Percentiles rank a stretch among this genome's conserved stretches.
phyloP scores from a whole-genome alignment of 2,797 vertebrate genomes.

The Thunnus albacares region DNA sequence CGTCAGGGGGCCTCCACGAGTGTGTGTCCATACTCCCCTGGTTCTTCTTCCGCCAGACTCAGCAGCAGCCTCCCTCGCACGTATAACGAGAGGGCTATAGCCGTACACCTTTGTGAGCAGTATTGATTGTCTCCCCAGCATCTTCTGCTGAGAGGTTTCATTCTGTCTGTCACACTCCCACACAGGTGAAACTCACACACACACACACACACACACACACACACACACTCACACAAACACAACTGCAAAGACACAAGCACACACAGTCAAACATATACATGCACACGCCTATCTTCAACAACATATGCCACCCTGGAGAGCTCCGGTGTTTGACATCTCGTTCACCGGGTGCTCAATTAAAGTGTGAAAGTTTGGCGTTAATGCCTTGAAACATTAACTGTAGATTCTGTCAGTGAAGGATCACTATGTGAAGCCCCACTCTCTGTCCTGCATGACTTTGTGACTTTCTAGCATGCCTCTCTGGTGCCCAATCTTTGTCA shows the following conservation, averaged over 20 bases:
- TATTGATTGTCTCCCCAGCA: constrained; percentile 83
- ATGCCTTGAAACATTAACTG: constrained; percentile 69
- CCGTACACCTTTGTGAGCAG: constrained; percentile 71
- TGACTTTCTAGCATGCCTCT: constrained; percentile 65
- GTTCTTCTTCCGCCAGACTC: constrained; percentile 52
- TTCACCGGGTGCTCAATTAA: constrained; percentile 78
- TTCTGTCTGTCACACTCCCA: constrained; percentile 83
- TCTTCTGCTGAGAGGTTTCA: constrained; percentile 79
- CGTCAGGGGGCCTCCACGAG: constrained; percentile 42
- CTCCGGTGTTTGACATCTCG: constrained; percentile 69
- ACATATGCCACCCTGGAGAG: constrained; percentile 62
- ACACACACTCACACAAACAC: constrained; percentile 24
- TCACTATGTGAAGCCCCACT: constrained; percentile 49
- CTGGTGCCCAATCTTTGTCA: constrained; percentile 71
- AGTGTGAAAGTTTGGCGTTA: constrained; percentile 69
- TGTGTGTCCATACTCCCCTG: constrained; percentile 67
- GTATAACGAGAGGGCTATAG: constrained; percentile 70
- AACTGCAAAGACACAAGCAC: constrained; percentile 5
- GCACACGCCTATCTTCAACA: constrained; percentile 47
- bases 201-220: constrained; percentile 18
- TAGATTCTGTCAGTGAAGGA: constrained; percentile 60
- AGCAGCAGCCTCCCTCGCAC: constrained; percentile 57
- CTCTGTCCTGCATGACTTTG: constrained; percentile 78
- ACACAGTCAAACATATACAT: constrained; percentile 28
- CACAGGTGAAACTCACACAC: constrained; percentile 41